Conservation (phyloP, 2,888 invertebrate species). For the Erebia ligea region DNA sequence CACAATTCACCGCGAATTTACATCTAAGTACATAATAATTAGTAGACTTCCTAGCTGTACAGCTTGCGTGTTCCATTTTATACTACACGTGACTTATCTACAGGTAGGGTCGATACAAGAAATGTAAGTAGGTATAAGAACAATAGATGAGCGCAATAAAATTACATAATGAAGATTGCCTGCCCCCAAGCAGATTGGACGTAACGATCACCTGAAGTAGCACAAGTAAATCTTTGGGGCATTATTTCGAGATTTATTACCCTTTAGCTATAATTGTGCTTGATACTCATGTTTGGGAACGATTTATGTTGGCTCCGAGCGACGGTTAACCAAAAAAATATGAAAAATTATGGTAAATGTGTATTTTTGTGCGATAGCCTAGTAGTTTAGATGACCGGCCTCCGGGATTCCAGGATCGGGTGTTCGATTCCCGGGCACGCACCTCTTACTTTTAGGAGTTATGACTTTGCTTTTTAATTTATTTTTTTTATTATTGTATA, state of each 20-base stretch:
- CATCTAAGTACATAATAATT: no score
- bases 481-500: no score
- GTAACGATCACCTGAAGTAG: slow-evolving; percentile 81
- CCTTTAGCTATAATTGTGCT: slow-evolving; percentile 67
- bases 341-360: slow-evolving; percentile 28
- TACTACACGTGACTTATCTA: not conserved
- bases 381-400: no score
- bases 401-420: no score
- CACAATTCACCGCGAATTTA: no score
- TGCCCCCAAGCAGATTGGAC: slow-evolving; percentile 60
- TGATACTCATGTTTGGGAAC: slow-evolving; percentile 58
- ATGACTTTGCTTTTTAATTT: no score
- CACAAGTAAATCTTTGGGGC: slow-evolving; percentile 63
- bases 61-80: not conserved
- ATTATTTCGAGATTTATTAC: slow-evolving; percentile 80
- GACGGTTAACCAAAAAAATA: slow-evolving; percentile 45
- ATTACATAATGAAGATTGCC: slow-evolving; percentile 75
- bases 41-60: no score
- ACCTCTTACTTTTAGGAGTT: no score
- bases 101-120: not conserved
- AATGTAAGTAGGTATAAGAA: slow-evolving; percentile 8
- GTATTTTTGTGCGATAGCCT: slow-evolving; percentile 21
- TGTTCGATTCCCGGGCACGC: no score
- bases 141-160: slow-evolving; percentile 43
- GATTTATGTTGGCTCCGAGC: slow-evolving; percentile 76